Evolutionary conservation across 2,888 invertebrate species (phyloP), one percentile per base, ranked within the genome.

Genomic region (Drosophila mayaguana): DNA sequence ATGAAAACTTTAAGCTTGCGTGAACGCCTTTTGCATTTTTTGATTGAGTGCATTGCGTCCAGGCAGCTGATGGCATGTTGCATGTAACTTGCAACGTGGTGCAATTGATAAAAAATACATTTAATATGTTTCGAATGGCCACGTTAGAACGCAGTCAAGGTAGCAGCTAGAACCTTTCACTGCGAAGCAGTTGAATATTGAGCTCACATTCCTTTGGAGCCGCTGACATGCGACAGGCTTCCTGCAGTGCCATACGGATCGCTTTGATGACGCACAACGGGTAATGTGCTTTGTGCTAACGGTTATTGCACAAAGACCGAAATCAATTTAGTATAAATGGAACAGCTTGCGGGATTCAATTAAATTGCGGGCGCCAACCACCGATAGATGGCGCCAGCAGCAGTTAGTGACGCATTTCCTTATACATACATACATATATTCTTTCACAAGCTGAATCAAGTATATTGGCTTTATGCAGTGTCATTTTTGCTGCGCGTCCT

Each of bases 341-440:
- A 69, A 72, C 68, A 80, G 81, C 78, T 75, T 63, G 71, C 61
- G 57, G 67, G 54, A 87, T 68, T 75, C 71, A 83, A 83, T 83
- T 87, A 83, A 81, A 72, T 62, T 59, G 56, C 45, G 38, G 36
- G 20, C 34, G 20, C 25, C 40, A 40, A 12, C 32, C 22, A 50
- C 20, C 42, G 18, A 43, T 69, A 57, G 68, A 68, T 68, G 75
- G 63, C 61, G 63, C 63, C 63, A 56, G 28, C 22, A 22, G 11
- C n/a, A 50, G 54, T 54, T 16, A 54, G 16, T 46, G 72, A 72
- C 45, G 50, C 53, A 63, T 54, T 32, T 68, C 25, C 18, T 34
- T 18, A 18, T 16, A 38, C 14, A 12, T 12, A 4, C 4, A 2
- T 32, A 32, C 11, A 11, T 16, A 18, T 14, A 50, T 18, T 50